These are phyloP conservation scores for Oreortyx pictus DNA, from an alignment of 2,797 vertebrate species.

Conservation along the genomic window DNA sequence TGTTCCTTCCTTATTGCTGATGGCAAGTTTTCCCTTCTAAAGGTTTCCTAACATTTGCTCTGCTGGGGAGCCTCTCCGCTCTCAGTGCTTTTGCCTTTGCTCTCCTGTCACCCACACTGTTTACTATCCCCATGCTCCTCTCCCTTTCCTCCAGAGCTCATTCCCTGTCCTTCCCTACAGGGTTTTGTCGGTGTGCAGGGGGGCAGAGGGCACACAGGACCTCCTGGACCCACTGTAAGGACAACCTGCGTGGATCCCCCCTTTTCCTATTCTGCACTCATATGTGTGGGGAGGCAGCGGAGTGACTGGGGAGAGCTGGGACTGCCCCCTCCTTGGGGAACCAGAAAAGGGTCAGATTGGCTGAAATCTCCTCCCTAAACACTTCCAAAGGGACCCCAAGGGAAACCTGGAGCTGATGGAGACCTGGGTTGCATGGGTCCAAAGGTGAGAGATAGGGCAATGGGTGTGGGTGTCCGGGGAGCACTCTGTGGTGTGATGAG, in stretches of 20 bases:
- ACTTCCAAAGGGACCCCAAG: slow-evolving; percentile 81
- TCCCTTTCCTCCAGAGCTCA: neutral
- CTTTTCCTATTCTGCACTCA: neutral
- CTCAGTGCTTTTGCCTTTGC: neutral
- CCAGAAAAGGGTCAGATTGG: neutral
- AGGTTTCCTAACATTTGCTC: neutral
- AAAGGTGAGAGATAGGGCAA: slow-evolving; percentile 75
- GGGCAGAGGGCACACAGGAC: slow-evolving; percentile 78
- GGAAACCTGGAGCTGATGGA: slow-evolving; percentile 79
- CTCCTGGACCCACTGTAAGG: slow-evolving; percentile 82
- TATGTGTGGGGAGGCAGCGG: too few relatives aligned
- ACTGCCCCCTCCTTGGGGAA: too few relatives aligned
- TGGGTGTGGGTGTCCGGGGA: fast-evolving
- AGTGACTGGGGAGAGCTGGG: too few relatives aligned
- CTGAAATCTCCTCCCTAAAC: neutral
- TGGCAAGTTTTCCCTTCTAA: neutral
- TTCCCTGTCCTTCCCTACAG: slow-evolving; percentile 68
- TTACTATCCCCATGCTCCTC: too few relatives aligned
- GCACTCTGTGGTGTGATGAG: neutral
- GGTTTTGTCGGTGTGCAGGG: slow-evolving; percentile 83
- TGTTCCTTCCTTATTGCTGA: neutral
- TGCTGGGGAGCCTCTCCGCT: neutral
- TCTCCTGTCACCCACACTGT: too few relatives aligned
- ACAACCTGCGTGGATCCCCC: neutral
- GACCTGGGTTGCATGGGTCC: slow-evolving; percentile 80